Evolutionary conservation across 2,888 invertebrate species (phyloP), one percentile per base, ranked within the genome.

Genomic region (Allygus modestus): DNA sequence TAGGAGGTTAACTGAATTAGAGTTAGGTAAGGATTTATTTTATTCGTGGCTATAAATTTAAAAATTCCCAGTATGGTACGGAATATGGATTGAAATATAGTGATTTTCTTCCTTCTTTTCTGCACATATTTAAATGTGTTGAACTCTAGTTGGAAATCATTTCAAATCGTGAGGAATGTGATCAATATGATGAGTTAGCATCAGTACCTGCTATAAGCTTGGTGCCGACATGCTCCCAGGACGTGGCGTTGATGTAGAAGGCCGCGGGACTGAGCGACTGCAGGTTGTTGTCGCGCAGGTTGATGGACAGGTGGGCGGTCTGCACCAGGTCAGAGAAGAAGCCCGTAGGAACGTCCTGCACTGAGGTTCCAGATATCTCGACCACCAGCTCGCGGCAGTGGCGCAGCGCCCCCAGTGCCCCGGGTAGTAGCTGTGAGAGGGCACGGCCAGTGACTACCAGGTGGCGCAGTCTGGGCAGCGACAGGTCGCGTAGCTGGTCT

Each of bases 191-290:
- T n/a, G n/a, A n/a, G n/a, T n/a, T n/a, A n/a, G n/a, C n/a, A n/a
- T n/a, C 37, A 4, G 12, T 91, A 95, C 96, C 96, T 91, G 95
- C 94, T 84, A 97, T 94, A 89, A 97, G 93, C 89, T 96, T 95
- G 5, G 97, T 97, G n/a, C 97, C 97, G 87, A 96, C 95, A 87
- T 95, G 94, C 90, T 97, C 97, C 97, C 97, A 97, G 88, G 94
- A 94, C 31, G 96, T 95, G 87, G 95, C 94, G 90, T 97, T 97
- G 37, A 96, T 95, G 90, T 97, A 97, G 90, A 97, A 95, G 86
- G 96, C 95, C 86, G 96, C 96, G 82, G 97, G 95, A 89, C 95
- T 95, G 87, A 97, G 92, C 84, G 94, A 94, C 46, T 94, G 93
- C 89, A 97, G 93, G 91, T 94, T 94, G 91, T 98, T 98, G 89